phyloP scores from a whole-genome alignment of 1,140 invertebrate species.

The Brachionus koreanus region DNA sequence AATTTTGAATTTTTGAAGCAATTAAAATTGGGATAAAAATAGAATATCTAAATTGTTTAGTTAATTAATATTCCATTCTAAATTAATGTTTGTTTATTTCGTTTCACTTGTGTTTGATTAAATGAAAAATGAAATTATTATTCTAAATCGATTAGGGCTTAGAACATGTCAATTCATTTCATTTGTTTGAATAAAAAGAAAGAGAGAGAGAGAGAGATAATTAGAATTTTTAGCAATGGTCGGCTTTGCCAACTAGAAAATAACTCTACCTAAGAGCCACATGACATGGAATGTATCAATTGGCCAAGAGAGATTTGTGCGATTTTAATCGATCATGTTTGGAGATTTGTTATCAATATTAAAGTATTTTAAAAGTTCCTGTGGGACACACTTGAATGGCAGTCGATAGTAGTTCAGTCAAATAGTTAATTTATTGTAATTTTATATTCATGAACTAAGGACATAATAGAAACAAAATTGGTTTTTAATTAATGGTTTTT shows the following conservation, averaged over 20 bases:
- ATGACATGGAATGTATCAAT: neutral
- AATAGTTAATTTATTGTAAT: constrained; percentile 14
- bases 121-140: neutral
- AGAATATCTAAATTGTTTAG: neutral
- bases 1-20: neutral
- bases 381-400: neutral
- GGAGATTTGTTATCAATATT: neutral
- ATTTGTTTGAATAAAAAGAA: neutral
- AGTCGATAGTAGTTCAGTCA: neutral
- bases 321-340: neutral
- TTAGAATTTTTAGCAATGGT: neutral
- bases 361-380: neutral
- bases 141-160: neutral
- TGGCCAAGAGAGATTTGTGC: neutral
- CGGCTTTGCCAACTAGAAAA: neutral
- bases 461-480: neutral
- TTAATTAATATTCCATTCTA: neutral
- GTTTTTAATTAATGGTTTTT: constrained; percentile 22
- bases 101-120: neutral
- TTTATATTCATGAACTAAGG: constrained; percentile 7
- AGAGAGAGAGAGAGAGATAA: too few relatives aligned
- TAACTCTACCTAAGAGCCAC: neutral
- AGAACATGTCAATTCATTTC: neutral
- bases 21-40: neutral
- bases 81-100: neutral